Base-by-base conservation (phyloP, 1,140 invertebrate species). In the Xylocopa sonorina region DNA sequence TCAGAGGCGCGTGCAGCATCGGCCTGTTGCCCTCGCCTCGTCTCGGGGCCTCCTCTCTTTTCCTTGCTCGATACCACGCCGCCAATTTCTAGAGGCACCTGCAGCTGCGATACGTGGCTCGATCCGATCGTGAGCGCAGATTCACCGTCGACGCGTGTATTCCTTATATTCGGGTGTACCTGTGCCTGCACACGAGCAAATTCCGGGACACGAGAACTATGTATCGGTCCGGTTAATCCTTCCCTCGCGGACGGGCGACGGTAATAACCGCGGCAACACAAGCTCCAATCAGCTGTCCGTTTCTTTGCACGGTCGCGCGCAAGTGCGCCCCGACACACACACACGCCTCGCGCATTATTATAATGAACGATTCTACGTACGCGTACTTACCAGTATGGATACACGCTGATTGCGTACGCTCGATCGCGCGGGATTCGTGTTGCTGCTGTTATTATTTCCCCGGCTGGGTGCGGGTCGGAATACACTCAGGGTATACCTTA, bases 1-100 rank as follows among this genome's bases (percentile, higher is more conserved):
- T 91, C 89, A 89, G 86, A 87, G 87, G 85, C 88, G 88, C 87
- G 90, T 90, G 90, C 90, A 90, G 78, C 66, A 34, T 67, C 64
- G 77, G 62, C 60, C 77, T 80, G 67, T 60, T 74, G 78, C 74
- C 16, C 77, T 41, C 46, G 60, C 66, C 72, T 41, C 79, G 72
- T 55, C 75, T 82, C 78, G 55, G 50, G 69, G 78, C 71, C 67
- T 41, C 16, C 58, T 64, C 71, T 60, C 51, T 72, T 41, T 58
- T 79, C 67, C 46, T 16, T 50, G 57, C 34, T n/a, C 38, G 46
- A 75, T 73, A 43, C 43, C 43, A n/a, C 18, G 18, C 64, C 81
- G 63, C 73, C 79, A 77, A 78, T 85, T 83, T 82, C 78, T 78
- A 55, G 41, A 62, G 81, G 75, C 75, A 78, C 69, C 80, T 88